Evolutionary conservation across 2,797 vertebrate genomes (phyloP), one percentile per base, ranked within the genome.

Genomic region (Neopelma chrysocephalum): DNA sequence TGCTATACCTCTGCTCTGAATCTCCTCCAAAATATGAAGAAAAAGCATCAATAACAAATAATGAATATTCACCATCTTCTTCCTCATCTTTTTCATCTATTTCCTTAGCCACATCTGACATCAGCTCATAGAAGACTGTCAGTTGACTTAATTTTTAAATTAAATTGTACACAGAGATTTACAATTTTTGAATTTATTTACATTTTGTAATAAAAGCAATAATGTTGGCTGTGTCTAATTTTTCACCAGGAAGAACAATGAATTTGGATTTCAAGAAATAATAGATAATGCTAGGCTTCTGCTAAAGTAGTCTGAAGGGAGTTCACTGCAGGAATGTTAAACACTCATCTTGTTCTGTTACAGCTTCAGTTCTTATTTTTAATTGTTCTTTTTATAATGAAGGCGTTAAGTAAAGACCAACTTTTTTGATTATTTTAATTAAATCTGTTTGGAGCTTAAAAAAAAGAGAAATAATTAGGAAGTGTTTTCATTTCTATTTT

Each of bases 1-100:
- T 94, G 53, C 65, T 88, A 1, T 94, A 58, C 43, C 57, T 96
- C 58, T 76, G 94, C 25, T 91, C 90, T 31, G 98, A 98, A n/a
- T 86, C 82, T 10, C 98, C 98, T 92, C 98, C 98, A 72, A 96
- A 96, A 82, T 98, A 98, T 0, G 98, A 98, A 95, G 98, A 98
- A 73, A 98, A 98, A 90, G 71, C 88, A 36, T 83, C 70, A 43
- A 22, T 72, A 81, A 87, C 92, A 82, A 91, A 87, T 82, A 83
- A 54, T 57, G 81, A 97, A 36, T 88, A 62, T 91, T 91, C 57
- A 7, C n/a, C 69, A 23, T 87, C 75, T 11, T 94, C 83, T 40
- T 94, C 82, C n/a, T 94, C 81, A 11, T 93, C 81, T 17, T 56
- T 57, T 40, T 72, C 89, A 25, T 43, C 76, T 69, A 1, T 73